Evolutionary conservation across 2,113 vertebrate genomes (phyloP).

Genomic region (Addax nasomaculatus): DNA sequence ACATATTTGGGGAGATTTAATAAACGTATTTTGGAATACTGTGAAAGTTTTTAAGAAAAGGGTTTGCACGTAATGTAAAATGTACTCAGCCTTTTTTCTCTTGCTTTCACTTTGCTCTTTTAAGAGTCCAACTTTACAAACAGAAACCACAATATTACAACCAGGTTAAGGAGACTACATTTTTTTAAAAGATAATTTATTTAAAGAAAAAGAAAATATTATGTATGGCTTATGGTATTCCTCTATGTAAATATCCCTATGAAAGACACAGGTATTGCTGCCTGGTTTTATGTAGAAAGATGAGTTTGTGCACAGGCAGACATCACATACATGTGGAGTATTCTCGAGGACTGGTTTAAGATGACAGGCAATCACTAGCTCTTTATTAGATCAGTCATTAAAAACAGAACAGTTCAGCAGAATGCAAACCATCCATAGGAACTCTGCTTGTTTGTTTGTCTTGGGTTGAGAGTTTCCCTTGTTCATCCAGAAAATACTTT

Average conservation of each 20-base stretch:
- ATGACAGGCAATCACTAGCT: not conserved
- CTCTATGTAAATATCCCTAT: not conserved
- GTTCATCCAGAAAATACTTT: conserved; percentile 37
- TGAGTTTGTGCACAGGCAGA: no score
- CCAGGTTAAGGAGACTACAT: not conserved
- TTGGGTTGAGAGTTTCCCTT: not conserved
- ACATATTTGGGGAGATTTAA: not conserved
- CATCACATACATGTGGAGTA: accelerated
- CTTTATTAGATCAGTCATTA: not conserved
- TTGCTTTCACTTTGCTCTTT: not conserved
- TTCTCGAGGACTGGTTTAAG: not conserved
- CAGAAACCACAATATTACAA: not conserved
- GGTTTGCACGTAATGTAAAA: not conserved
- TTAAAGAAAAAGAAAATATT: not conserved
- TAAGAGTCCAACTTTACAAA: not conserved
- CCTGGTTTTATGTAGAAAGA: accelerated
- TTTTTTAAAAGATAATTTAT: not conserved
- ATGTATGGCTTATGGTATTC: not conserved
- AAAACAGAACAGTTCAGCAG: not conserved
- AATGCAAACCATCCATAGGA: not conserved
- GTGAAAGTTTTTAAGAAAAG: not conserved
- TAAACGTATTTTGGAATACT: not conserved
- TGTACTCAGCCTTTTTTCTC: not conserved
- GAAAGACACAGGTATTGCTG: not conserved
- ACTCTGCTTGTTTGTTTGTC: not conserved